Base-by-base conservation (phyloP, 2,113 vertebrate species). In the Acrocephalus kingi region DNA sequence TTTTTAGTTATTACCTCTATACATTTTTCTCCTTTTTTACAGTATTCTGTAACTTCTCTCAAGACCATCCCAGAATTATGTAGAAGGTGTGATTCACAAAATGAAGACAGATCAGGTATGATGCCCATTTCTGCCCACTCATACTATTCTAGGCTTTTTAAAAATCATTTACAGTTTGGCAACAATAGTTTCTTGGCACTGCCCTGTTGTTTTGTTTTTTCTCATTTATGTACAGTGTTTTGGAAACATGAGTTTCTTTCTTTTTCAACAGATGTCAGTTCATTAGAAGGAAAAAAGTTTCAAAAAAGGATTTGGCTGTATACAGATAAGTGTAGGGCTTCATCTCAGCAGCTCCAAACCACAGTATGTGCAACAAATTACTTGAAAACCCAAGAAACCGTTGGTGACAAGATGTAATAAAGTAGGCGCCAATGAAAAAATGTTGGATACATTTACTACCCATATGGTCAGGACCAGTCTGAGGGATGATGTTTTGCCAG, bases 51-150 rank as follows among this genome's bases (percentile, higher is more conserved):
- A 94, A 98, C 99, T 22, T 99, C 99, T 61, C 98, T 99, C 95
- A 99, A 99, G 98, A 99, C 98, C 96, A 99, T 99, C 95, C 99
- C 99, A 51, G 99, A 99, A 96, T 97, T 99, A 94, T 99, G 99
- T 95, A 98, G 99, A 96, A 98, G 99, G 97, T 99, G 98, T 87
- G 99, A 99, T 89, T 97, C 98, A 2, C 98, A 97, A 86, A 98
- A 97, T 9, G 99, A 99, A 97, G 99, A 99, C 90, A 98, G 99
- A 97, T 96, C 99, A 98, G 99, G 99, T 99, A 97, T 71, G 97
- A 72, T 84, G 23, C 71, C 52, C 20, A 15, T 21, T 90, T 89
- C 43, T 52, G 13, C 90, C 63, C 48, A 56, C 16, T 2, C 28
- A 6, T 83, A 27, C 27, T 86, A 72, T 69, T 81, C 62, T 43